These are phyloP conservation scores for Conger conger DNA, from an alignment of 2,113 vertebrate genomes.

Conservation along the genomic window DNA sequence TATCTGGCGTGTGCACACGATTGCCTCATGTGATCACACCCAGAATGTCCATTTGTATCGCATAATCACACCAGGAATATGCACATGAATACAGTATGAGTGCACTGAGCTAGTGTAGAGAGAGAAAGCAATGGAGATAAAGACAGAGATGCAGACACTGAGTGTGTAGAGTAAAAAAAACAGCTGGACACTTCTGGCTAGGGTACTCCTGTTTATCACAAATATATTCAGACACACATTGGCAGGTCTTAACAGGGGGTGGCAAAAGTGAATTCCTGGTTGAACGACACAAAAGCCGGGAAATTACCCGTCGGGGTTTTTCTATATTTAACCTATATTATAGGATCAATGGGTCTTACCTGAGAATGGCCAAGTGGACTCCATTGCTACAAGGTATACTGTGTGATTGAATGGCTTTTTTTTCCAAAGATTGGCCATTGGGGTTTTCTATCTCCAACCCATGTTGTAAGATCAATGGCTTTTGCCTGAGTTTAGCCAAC, in stretches of 20 bases:
- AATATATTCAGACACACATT: background rate
- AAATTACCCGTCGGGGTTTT: background rate
- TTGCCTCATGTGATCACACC: background rate
- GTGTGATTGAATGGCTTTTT: too few species aligned
- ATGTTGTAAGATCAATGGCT: too few species aligned
- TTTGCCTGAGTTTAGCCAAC: too few species aligned
- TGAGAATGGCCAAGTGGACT: too few species aligned
- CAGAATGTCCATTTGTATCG: background rate
- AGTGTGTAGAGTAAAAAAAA: background rate
- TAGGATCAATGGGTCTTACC: too few species aligned
- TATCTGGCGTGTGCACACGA: background rate
- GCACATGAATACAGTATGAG: background rate
- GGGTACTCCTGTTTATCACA: background rate
- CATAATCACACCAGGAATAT: too few species aligned
- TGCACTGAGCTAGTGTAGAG: background rate
- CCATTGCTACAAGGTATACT: too few species aligned
- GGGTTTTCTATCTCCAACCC: too few species aligned
- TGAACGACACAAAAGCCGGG: background rate
- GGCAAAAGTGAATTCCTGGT: background rate
- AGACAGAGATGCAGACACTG: too few species aligned
- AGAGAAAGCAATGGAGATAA: too few species aligned
- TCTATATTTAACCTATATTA: background rate
- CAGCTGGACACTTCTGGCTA: background rate
- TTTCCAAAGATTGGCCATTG: too few species aligned
- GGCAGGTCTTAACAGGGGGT: background rate